A percentile compares a stretch with the other conserved stretches of the same genome.
Conservation (phyloP, 2,888 invertebrate genomes). For the Zonitis immaculata region DNA sequence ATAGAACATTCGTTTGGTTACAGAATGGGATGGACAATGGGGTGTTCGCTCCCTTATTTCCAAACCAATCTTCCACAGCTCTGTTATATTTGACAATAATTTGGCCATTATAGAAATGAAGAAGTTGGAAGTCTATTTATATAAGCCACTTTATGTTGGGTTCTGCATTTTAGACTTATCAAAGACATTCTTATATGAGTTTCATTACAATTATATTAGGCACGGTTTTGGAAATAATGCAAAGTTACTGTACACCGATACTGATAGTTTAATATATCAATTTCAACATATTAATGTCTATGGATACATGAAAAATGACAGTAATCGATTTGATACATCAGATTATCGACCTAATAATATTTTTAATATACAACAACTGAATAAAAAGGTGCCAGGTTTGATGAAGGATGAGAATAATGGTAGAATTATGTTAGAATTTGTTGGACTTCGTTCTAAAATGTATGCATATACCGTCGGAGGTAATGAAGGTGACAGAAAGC, state of each 20-base stretch:
- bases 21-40: background rate
- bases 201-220: conserved; percentile 16
- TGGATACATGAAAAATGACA: background rate
- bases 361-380: no score
- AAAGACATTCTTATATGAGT: conserved; percentile 17
- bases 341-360: background rate
- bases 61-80: background rate
- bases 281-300: conserved; percentile 1
- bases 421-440: background rate
- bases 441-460: background rate
- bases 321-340: background rate
- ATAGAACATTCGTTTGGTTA: background rate
- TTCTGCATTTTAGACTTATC: background rate
- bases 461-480: no score
- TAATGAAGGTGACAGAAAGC: no score
- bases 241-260: conserved; percentile 14
- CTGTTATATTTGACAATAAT: no score
- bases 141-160: conserved; percentile 20
- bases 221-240: conserved; percentile 2
- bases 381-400: no score
- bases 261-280: conserved; percentile 7
- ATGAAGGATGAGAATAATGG: no score
- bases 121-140: conserved; percentile 7
- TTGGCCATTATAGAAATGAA: conserved; percentile 9
- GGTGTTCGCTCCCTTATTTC: background rate